A percentile compares a stretch with the other conserved stretches of the same genome.
Evolutionary conservation across 2,888 invertebrate species (phyloP).

Genomic region (Lamellibrachia columna): DNA sequence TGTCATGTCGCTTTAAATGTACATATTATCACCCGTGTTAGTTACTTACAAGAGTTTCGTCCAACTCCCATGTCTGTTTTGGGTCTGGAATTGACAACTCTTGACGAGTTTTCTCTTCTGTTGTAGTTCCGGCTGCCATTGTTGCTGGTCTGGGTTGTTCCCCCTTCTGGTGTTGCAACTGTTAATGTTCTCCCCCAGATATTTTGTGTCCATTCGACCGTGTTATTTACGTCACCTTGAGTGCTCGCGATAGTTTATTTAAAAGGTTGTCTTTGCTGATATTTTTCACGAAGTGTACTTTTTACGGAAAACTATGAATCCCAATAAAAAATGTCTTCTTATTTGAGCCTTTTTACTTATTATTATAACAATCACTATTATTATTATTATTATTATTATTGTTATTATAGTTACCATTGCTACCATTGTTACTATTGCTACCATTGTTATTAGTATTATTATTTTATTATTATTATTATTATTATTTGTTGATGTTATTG

Average conservation of each 20-base stretch:
- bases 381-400: too few species aligned
- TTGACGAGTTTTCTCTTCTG: neutral
- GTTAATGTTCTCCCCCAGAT: neutral
- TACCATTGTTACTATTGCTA: too few species aligned
- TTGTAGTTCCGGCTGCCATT: neutral
- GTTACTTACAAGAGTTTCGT: constrained; percentile 23
- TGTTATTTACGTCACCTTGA: neutral
- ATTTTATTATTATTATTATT: too few species aligned
- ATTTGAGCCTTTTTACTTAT: too few species aligned
- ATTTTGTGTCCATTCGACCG: neutral
- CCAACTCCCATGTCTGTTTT: constrained; percentile 23
- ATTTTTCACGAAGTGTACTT: neutral
- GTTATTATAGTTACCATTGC: too few species aligned
- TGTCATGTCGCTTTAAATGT: neutral
- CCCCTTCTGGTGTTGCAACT: neutral
- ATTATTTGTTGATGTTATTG: too few species aligned
- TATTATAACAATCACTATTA: too few species aligned
- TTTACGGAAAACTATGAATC: neutral
- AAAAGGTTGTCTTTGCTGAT: neutral
- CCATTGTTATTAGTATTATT: too few species aligned
- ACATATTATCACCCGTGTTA: neutral
- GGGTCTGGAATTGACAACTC: neutral
- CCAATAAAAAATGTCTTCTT: too few species aligned
- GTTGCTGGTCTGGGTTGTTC: neutral
- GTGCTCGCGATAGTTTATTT: neutral